Percentiles rank a stretch among this genome's conserved stretches.
phyloP scores from a whole-genome alignment of 2,113 vertebrate species.

The Takifugu flavidus region DNA sequence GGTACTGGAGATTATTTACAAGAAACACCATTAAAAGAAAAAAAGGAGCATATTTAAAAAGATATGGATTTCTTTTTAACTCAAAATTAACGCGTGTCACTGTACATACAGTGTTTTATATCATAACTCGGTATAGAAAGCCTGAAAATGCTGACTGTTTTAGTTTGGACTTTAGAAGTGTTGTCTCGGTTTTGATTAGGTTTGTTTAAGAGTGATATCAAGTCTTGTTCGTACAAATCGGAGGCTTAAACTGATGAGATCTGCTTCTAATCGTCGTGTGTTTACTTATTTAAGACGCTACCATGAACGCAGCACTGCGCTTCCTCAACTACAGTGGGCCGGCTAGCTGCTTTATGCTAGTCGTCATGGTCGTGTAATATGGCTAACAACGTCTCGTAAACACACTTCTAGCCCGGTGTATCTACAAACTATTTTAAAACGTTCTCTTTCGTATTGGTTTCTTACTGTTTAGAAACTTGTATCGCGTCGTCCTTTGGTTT shows the following conservation, averaged over 20 bases:
- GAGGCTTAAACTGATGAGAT: background rate
- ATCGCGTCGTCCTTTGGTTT: slow-evolving; percentile 52
- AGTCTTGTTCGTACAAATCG: too few species aligned
- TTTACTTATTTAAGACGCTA: slow-evolving; percentile 29
- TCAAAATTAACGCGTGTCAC: background rate
- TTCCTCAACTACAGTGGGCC: slow-evolving; percentile 42
- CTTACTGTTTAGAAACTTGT: slow-evolving; percentile 60
- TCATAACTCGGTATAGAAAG: background rate
- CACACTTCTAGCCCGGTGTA: slow-evolving; percentile 6
- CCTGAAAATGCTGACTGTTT: background rate
- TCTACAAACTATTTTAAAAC: slow-evolving; percentile 3
- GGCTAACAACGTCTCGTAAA: slow-evolving; percentile 22
- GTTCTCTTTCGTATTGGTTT: slow-evolving; percentile 8
- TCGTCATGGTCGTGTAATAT: slow-evolving; percentile 12
- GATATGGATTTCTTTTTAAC: background rate
- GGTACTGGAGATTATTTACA: too few species aligned
- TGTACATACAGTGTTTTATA: too few species aligned
- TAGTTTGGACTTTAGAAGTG: too few species aligned
- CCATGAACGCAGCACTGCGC: slow-evolving; percentile 33
- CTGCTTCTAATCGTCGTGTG: background rate
- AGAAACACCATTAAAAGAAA: too few species aligned
- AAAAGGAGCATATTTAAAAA: background rate
- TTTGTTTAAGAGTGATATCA: too few species aligned
- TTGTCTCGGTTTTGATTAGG: background rate
- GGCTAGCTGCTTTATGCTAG: slow-evolving; percentile 44